A percentile compares a stretch with the other conserved stretches of the same genome.
phyloP scores from a whole-genome alignment of 2,888 invertebrate species.

The Diadromus collaris region DNA sequence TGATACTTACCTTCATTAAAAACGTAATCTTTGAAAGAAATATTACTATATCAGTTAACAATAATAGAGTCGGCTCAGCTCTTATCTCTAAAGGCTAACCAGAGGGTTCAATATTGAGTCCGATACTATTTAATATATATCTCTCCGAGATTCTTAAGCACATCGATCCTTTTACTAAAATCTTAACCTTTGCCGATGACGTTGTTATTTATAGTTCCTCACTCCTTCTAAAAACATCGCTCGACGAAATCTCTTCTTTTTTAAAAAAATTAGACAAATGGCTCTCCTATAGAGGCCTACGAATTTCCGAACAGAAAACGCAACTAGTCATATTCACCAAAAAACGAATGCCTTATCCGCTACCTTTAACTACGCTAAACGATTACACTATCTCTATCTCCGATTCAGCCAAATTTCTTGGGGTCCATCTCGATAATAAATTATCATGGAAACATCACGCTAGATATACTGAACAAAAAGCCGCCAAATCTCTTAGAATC shows the following conservation, averaged over 20 bases:
- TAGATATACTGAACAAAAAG: constrained; percentile 3
- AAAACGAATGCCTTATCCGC: too few species aligned
- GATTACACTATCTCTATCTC: neutral
- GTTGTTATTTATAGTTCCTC: neutral
- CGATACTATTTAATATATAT: neutral
- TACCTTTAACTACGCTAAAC: neutral
- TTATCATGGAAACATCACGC: neutral
- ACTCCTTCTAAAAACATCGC: too few species aligned
- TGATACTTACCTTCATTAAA: neutral
- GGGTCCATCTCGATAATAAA: neutral
- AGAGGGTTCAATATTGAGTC: neutral
- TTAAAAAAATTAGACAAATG: too few species aligned
- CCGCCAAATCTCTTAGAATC: neutral
- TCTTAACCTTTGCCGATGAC: neutral
- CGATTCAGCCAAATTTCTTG: neutral
- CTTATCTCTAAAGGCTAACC: neutral
- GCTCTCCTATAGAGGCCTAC: too few species aligned
- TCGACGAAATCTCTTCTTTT: too few species aligned
- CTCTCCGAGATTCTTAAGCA: neutral
- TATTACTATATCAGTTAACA: neutral
- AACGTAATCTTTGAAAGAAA: constrained; percentile 2
- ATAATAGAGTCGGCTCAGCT: neutral
- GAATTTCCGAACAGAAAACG: too few species aligned
- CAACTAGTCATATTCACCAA: too few species aligned
- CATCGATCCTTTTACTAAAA: neutral